phyloP scores from a whole-genome alignment of 2,113 vertebrate genomes.

The Pituophis catenifer region DNA sequence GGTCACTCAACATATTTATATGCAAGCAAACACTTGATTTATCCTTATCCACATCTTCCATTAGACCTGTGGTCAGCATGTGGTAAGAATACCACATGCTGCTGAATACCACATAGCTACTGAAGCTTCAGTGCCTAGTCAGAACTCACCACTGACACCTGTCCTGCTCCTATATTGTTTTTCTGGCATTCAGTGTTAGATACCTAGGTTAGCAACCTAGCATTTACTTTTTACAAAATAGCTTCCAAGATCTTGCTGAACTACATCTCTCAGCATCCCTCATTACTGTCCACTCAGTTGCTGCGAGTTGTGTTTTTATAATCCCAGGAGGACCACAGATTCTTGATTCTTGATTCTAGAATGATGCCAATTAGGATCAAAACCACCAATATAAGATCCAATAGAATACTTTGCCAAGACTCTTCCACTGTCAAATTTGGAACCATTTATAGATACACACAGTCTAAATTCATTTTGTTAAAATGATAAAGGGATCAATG shows the following conservation, averaged over 20 bases:
- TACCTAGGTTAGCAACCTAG: background rate
- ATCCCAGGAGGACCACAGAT: background rate
- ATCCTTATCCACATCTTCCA: background rate
- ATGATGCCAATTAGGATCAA: background rate
- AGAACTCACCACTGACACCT: background rate
- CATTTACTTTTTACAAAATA: background rate
- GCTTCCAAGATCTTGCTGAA: background rate
- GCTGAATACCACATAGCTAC: background rate
- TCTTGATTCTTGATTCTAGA: background rate
- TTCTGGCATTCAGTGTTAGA: background rate
- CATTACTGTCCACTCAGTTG: background rate
- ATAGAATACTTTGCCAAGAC: background rate
- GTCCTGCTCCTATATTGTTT: background rate
- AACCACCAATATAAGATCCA: background rate
- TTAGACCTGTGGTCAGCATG: background rate
- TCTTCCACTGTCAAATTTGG: background rate
- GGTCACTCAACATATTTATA: background rate
- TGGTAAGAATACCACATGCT: background rate
- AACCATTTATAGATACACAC: background rate
- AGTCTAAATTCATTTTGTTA: background rate
- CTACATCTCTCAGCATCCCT: background rate
- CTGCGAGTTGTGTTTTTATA: background rate
- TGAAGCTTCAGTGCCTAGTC: background rate
- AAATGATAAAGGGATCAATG: background rate
- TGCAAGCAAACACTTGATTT: background rate